Evolutionary conservation across 2,888 invertebrate genomes (phyloP).

Genomic region (Machimus atricapillus): DNA sequence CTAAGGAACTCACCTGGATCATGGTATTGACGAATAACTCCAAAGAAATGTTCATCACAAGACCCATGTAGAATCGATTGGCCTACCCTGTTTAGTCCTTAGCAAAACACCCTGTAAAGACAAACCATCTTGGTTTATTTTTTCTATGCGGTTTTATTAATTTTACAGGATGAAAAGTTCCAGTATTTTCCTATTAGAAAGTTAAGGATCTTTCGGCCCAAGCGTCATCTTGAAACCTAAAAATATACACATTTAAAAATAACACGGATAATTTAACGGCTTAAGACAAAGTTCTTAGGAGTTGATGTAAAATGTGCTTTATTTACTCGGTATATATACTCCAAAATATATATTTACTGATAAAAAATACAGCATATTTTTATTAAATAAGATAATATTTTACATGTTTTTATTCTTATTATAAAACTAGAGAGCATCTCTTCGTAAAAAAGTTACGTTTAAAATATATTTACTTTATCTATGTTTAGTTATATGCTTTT

Average conservation of each 20-base stretch:
- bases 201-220: no score
- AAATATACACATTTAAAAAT: background rate
- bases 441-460: slow-evolving; percentile 42
- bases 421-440: slow-evolving; percentile 48
- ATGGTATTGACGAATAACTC: no score
- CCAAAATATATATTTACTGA: slow-evolving; percentile 46
- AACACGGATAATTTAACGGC: background rate
- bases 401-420: slow-evolving; percentile 44
- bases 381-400: slow-evolving; percentile 47
- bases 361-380: slow-evolving; percentile 47
- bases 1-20: no score
- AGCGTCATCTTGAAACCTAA: no score
- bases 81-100: no score
- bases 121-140: no score
- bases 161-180: no score
- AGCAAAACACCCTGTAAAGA: no score
- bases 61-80: no score
- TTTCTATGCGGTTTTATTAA: no score
- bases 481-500: slow-evolving; percentile 41
- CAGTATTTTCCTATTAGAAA: no score
- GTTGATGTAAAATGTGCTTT: slow-evolving; percentile 44
- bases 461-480: slow-evolving; percentile 46
- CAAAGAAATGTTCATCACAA: no score
- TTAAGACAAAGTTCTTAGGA: background rate
- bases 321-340: slow-evolving; percentile 47